Conservation (phyloP, 2,888 invertebrate species). For the Drosophila villosipedis region DNA sequence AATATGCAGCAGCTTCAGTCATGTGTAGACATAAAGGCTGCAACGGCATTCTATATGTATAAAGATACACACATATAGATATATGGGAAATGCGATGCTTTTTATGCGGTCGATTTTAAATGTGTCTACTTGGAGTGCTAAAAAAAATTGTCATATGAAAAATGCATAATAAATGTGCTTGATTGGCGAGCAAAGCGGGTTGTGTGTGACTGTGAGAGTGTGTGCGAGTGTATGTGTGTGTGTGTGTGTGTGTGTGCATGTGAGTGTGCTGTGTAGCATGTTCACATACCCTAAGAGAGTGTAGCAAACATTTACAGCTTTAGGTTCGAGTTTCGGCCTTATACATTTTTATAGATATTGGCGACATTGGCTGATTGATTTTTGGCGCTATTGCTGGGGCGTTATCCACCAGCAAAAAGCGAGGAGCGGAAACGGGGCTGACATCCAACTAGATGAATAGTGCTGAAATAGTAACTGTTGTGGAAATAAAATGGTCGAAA, state of each 20-base stretch:
- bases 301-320: constrained; percentile 12
- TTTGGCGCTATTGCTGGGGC: constrained; percentile 55
- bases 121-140: constrained; percentile 67
- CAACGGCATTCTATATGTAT: constrained; percentile 29
- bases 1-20: constrained; percentile 49
- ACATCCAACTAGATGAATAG: constrained; percentile 32
- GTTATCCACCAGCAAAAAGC: constrained; percentile 20
- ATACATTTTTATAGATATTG: constrained; percentile 48
- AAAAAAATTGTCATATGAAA: constrained; percentile 74
- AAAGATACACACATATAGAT: constrained; percentile 7
- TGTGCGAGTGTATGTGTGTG: background rate
- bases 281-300: constrained; percentile 60
- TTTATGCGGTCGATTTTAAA: constrained; percentile 77
- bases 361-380: constrained; percentile 67
- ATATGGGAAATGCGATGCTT: constrained; percentile 47
- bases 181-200: constrained; percentile 55
- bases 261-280: constrained; percentile 27
- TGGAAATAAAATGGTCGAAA: constrained; percentile 38
- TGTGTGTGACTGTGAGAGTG: constrained; percentile 13
- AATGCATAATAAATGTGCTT: constrained; percentile 78
- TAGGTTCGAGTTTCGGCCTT: constrained; percentile 20
- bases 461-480: constrained; percentile 41
- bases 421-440: background rate
- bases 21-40: constrained; percentile 58
- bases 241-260: background rate